phyloP scores from a whole-genome alignment of 92 coral and sea anemone species.

The Siderastrea radians region DNA sequence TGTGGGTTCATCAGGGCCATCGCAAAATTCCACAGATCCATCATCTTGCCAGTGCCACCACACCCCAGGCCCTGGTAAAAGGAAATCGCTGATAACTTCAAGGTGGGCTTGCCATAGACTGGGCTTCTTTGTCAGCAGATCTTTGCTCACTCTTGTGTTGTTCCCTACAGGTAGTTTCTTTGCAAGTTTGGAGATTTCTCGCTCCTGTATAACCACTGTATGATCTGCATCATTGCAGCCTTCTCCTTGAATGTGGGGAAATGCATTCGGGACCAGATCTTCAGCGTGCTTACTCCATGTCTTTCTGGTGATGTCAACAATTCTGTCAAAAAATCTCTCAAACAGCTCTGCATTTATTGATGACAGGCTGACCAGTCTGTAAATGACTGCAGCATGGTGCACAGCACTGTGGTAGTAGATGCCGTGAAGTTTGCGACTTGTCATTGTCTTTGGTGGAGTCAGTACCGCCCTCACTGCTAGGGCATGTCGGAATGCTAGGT shows the following conservation, averaged over 20 bases:
- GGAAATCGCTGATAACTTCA: constrained; percentile 30
- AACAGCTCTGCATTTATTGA: constrained; percentile 36
- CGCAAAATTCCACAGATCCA: constrained; percentile 52
- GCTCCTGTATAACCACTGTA: no score
- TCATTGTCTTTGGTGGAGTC: constrained; percentile 25
- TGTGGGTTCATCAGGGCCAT: constrained; percentile 23
- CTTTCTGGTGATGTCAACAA: no score
- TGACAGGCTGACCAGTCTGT: constrained; percentile 23
- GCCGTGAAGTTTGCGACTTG: constrained; percentile 36
- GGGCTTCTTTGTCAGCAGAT: constrained; percentile 9
- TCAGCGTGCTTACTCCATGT: no score
- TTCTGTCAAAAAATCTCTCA: constrained; percentile 13
- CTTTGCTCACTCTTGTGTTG: not conserved
- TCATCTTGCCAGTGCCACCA: constrained; percentile 59
- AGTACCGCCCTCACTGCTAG: constrained; percentile 20
- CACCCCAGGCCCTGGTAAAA: constrained; percentile 20
- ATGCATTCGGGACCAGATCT: no score
- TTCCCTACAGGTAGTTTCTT: no score
- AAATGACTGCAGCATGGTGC: constrained; percentile 35
- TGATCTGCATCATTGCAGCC: no score
- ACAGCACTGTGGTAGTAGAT: constrained; percentile 45
- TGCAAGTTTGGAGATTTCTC: no score
- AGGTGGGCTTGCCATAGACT: constrained; percentile 61
- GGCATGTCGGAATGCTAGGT: constrained; percentile 25
- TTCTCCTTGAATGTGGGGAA: no score